A percentile compares a stretch with the other conserved stretches of the same genome.
phyloP scores from a whole-genome alignment of 2,797 vertebrate genomes.

The Antennarius maculatus region DNA sequence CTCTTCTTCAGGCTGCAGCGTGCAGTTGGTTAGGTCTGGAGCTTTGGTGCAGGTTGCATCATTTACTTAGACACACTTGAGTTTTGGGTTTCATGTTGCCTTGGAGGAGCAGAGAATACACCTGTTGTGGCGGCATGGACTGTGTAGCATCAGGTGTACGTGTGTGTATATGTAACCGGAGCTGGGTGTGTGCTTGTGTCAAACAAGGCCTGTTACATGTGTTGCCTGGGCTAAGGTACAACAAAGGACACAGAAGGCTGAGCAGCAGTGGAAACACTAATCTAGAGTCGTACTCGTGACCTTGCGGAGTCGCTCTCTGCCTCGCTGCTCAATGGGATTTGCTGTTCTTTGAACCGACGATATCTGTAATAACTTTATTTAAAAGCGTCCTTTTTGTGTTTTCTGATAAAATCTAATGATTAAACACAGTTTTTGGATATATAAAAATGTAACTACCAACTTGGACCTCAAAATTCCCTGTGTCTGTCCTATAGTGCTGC shows the following conservation, averaged over 20 bases:
- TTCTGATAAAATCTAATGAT: conserved; percentile 26
- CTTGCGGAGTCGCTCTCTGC: conserved; percentile 33
- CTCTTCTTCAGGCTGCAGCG: conserved; percentile 10
- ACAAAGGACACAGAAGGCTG: conserved; percentile 62
- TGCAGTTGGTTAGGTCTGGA: conserved; percentile 4
- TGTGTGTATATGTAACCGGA: conserved; percentile 60
- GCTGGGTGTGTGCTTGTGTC: conserved; percentile 61
- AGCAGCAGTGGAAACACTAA: conserved; percentile 69
- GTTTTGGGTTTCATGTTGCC: conserved; percentile 69
- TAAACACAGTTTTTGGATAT: conserved; percentile 8
- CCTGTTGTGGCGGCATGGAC: conserved; percentile 55
- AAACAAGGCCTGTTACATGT: conserved; percentile 61
- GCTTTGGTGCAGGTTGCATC: conserved; percentile 27
- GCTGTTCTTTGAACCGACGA: conserved; percentile 55
- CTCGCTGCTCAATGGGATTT: conserved; percentile 41
- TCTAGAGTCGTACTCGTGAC: conserved; percentile 63
- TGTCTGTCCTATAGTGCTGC: conserved; percentile 1
- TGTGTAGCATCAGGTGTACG: conserved; percentile 46
- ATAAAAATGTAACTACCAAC: conserved; percentile 22
- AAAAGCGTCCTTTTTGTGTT: conserved; percentile 5
- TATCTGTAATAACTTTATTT: conserved; percentile 41
- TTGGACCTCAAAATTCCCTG: conserved; percentile 10
- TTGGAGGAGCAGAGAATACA: conserved; percentile 65
- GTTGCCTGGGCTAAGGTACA: conserved; percentile 56
- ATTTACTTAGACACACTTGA: conserved; percentile 69